Evolutionary conservation across 2,888 invertebrate species (phyloP).

Genomic region (Drosophila stalkeri): DNA sequence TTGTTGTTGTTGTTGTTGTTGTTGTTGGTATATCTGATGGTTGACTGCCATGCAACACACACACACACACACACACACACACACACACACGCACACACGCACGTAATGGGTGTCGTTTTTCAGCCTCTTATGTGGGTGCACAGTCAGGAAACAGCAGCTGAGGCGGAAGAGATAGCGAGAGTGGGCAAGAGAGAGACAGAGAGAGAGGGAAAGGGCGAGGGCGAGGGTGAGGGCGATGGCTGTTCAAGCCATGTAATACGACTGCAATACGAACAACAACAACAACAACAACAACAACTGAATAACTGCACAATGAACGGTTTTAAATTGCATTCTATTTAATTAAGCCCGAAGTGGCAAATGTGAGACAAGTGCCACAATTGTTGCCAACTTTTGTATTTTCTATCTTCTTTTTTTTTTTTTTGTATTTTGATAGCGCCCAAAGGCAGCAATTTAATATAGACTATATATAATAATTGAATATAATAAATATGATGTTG

Average conservation of each 20-base stretch:
- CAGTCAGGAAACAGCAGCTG: conserved; percentile 19
- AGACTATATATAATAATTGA: background rate
- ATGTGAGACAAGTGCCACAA: conserved; percentile 35
- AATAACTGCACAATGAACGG: conserved; percentile 49
- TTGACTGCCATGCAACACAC: conserved; percentile 41
- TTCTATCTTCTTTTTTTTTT: background rate
- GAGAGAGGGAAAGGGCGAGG: too few relatives aligned
- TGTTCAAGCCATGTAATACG: conserved; percentile 19
- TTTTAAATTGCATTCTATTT: conserved; percentile 70
- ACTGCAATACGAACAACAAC: conserved; percentile 12
- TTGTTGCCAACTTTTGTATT: conserved; percentile 13
- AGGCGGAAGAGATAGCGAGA: background rate
- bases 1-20: conserved; percentile 22
- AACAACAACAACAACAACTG: conserved; percentile 11
- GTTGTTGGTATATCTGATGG: conserved; percentile 25
- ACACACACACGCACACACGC: conserved; percentile 10
- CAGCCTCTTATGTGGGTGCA: conserved; percentile 38
- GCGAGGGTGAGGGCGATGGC: background rate
- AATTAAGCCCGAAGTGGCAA: conserved; percentile 60
- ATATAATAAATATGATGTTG: background rate
- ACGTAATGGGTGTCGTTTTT: conserved; percentile 57
- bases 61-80: background rate
- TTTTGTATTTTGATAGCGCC: background rate
- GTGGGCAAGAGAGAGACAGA: background rate
- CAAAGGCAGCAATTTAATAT: background rate